A percentile compares a stretch with the other conserved stretches of the same genome.
Conservation (phyloP, 2,797 vertebrate genomes). For the Pseudochaenichthys georgianus region DNA sequence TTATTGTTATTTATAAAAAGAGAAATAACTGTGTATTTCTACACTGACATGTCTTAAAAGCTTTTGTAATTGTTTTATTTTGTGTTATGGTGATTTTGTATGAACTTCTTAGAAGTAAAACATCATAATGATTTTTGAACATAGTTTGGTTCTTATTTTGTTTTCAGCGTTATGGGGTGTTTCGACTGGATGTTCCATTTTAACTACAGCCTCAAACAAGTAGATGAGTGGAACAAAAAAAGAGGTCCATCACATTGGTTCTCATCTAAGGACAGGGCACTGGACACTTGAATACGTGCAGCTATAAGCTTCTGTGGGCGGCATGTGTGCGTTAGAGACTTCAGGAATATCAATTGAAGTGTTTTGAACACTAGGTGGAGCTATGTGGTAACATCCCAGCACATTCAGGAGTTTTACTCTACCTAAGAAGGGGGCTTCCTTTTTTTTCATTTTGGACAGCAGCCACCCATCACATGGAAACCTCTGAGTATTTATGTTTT, state of each 20-base stretch:
- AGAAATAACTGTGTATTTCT: slow-evolving; percentile 73
- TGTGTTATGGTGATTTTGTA: slow-evolving; percentile 79
- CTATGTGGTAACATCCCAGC: slow-evolving; percentile 30
- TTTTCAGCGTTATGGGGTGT: slow-evolving; percentile 6
- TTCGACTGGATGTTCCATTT: neutral
- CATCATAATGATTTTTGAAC: slow-evolving; percentile 61
- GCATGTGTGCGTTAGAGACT: neutral
- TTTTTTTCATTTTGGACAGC: slow-evolving; percentile 24
- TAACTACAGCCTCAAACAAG: slow-evolving; percentile 6
- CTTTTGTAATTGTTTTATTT: slow-evolving; percentile 77
- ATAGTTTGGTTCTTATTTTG: slow-evolving; percentile 24
- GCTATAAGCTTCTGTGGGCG: neutral
- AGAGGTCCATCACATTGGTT: slow-evolving; percentile 1
- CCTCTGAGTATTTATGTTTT: slow-evolving; percentile 42
- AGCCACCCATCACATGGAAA: slow-evolving; percentile 51
- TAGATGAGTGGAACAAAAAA: slow-evolving; percentile 11
- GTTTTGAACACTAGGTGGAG: slow-evolving; percentile 69
- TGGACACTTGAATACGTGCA: slow-evolving; percentile 33
- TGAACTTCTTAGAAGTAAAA: slow-evolving; percentile 80
- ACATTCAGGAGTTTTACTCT: neutral
- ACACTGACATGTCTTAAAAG: slow-evolving; percentile 66
- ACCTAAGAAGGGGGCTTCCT: neutral
- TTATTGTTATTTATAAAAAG: slow-evolving; percentile 84
- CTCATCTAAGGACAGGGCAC: slow-evolving; percentile 4
- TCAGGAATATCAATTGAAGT: neutral